phyloP scores from a whole-genome alignment of 2,888 invertebrate species.

The Caenorhabditis uteleia region DNA sequence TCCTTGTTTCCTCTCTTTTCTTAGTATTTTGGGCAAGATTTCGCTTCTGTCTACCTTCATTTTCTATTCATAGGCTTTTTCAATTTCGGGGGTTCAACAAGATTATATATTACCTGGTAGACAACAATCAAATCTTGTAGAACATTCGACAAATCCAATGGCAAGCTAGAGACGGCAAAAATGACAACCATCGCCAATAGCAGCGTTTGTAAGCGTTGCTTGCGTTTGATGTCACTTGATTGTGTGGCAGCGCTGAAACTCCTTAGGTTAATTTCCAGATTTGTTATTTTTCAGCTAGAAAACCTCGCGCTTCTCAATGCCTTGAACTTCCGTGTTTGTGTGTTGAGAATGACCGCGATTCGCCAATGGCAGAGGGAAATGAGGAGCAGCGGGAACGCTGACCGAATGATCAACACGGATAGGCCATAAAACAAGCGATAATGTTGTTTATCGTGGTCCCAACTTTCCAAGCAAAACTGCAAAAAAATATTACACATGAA shows the following conservation, averaged over 20 bases:
- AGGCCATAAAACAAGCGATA: conserved; percentile 53
- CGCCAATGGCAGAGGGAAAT: conserved; percentile 92
- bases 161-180: conserved; percentile 84
- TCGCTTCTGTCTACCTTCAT: no score
- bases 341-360: conserved; percentile 49
- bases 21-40: no score
- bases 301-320: conserved; percentile 34
- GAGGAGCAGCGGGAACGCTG: conserved; percentile 87
- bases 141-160: conserved; percentile 57
- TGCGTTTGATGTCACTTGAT: conserved; percentile 80
- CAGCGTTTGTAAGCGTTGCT: conserved; percentile 91
- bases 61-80: no score
- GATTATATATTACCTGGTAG: conserved; percentile 37
- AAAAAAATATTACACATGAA: no score
- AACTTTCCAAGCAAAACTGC: conserved; percentile 57
- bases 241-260: conserved; percentile 33
- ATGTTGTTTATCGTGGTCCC: conserved; percentile 44
- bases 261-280: background rate
- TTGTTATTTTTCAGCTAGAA: background rate
- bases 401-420: conserved; percentile 80
- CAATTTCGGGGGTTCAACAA: no score
- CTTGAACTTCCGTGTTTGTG: conserved; percentile 46
- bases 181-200: conserved; percentile 93
- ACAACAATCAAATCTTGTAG: conserved; percentile 52
- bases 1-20: no score